Base-by-base conservation (phyloP, 2,888 invertebrate genomes). In the Dryobota labecula region DNA sequence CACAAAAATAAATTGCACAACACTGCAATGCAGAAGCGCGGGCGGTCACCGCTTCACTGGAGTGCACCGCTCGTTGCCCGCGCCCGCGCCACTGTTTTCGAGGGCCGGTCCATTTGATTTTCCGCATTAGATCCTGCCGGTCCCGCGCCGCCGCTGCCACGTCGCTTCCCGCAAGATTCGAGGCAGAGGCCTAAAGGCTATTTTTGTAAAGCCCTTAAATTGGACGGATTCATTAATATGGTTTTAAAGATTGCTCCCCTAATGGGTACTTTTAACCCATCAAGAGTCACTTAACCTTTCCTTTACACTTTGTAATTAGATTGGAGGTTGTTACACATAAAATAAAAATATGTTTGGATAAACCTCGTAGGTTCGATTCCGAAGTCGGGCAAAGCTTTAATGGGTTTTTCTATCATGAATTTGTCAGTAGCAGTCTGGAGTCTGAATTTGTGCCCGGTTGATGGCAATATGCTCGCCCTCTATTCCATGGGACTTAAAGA, bases 171-270 rank as follows among this genome's bases (percentile, higher is more conserved):
- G n/a, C n/a, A n/a, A n/a, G n/a, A n/a, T n/a, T n/a, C n/a, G n/a
- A n/a, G n/a, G n/a, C n/a, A n/a, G n/a, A n/a, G n/a, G n/a, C 68
- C 2, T 33, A 7, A 73, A 36, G 20, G 54, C 41, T 71, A 45
- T 41, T 73, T 73, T 36, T 20, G n/a, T n/a, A 60, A 78, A 36
- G 13, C 53, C 60, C 45, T 41, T n/a, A 70, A 60, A 78, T 38
- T 41, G 78, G 53, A 30, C 11, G 33, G 30, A 58, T 58, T 69
- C 24, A 57, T 69, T 69, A 69, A 49, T 13, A 43, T 7, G 56
- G 47, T 57, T 58, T 38, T 27, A 53, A 58, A 53, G 58, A 58
- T 53, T 45, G n/a, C 70, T 43, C 30, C 30, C 38, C 3, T 43
- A 41, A 53, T 51, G n/a, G n/a, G 27, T 41, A 18, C n/a, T 45